Base-by-base conservation (phyloP, 2,888 invertebrate species). In the Trissolcus japonicus region DNA sequence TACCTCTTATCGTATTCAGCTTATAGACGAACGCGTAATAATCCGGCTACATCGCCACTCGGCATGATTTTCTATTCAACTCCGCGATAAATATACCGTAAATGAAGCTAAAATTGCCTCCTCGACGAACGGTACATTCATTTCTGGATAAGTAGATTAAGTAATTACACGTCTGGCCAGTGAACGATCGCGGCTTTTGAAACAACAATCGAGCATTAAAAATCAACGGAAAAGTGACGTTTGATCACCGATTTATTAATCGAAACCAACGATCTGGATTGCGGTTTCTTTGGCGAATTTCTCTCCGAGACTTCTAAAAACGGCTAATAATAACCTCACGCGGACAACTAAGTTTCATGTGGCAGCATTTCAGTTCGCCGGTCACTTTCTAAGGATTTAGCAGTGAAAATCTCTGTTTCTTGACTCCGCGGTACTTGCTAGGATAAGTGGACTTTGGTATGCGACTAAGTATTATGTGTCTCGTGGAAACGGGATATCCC, bases 401-500 rank as follows among this genome's bases (percentile, higher is more conserved):
- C 78, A 79, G 79, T 80, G 79, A 80, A 81, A 29, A 51, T 43
- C 21, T 16, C 54, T 65, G 11, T 61, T 25, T 29, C 11, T 13
- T 9, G 43, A 14, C 29, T 29, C 6, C 43, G 43, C 43, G 14
- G 43, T 7, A 11, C 29, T 13, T 11, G 41, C 13, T 9, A 65
- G 82, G 81, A 82, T 77, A 74, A 80, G 82, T 71, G 81, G 82
- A 85, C 82, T 80, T 82, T 79, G 86, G 85, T 86, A 86, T 87
- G 85, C 84, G 78, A 81, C 65, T 69, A 65, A 80, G 86, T 86
- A 86, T 87, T 86, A 86, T 85, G 84, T 87, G 85, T 87, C 87
- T 80, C 80, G 80, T 81, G 83, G 87, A 88, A 88, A 88, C 83
- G 86, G 85, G 87, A 87, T 88, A 88, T 86, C 86, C 83, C 80